Evolutionary conservation across 2,888 invertebrate genomes (phyloP), one percentile per base, ranked within the genome.

Genomic region (Ennomos quercinarius): DNA sequence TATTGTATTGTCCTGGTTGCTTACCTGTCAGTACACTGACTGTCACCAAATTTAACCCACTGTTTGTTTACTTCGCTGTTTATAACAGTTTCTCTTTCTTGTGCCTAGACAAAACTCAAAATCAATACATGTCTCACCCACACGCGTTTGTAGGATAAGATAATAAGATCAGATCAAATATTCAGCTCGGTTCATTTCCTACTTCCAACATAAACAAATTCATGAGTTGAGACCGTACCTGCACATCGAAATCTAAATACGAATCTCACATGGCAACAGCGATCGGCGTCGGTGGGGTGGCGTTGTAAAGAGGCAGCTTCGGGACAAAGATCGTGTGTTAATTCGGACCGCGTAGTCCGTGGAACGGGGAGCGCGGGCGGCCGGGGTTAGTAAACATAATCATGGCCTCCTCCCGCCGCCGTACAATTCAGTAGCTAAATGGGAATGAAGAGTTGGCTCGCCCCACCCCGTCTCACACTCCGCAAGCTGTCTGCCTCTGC

Each of bases 391-490:
- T 90, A 90, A 90, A 90, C 87, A 89, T 88, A 87, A 89, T 89
- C 87, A 85, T 86, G 85, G 86, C 85, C 86, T 84, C 87, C 87
- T 82, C 87, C 84, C 88, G 82, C 84, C 88, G 82, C 83, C 84
- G 80, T 87, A 88, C 89, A 87, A 86, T 89, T 87, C 87, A 88
- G 86, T 89, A 86, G 88, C 89, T 89, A 89, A 89, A 89, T 87
- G 84, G 87, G 87, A 89, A 88, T 87, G 87, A 89, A 89, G 87
- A 88, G 87, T 86, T 81, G 78, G 80, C 82, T 79, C 77, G 68
- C 71, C 67, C 77, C 78, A 77, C 76, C 80, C 83, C 75, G 63
- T 67, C 81, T 73, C 81, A 77, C 77, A 78, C 79, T 79, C 80
- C 78, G 67, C 71, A 48, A 73, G 71, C 74, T 76, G 80, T 80